Percentiles rank a stretch among this genome's conserved stretches.
phyloP scores from a whole-genome alignment of 2,113 vertebrate species.

The Triplophysa siluroides region DNA sequence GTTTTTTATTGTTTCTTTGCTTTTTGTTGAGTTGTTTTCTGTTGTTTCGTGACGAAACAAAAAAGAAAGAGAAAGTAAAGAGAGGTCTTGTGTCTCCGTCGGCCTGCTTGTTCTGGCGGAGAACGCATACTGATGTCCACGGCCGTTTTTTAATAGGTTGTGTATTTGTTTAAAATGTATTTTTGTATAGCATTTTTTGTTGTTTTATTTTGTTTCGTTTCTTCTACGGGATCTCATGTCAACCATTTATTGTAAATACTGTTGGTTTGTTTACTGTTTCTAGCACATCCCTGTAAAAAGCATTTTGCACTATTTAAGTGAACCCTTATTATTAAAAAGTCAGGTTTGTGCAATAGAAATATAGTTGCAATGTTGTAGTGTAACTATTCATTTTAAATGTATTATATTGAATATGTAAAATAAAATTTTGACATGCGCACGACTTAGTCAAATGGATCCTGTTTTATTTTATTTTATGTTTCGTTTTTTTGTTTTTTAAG shows the following conservation, averaged over 20 bases:
- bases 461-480: conserved; percentile 57
- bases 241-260: conserved; percentile 86
- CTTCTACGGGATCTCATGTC: conserved; percentile 78
- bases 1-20: conserved; percentile 71
- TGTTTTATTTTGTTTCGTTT: conserved; percentile 58
- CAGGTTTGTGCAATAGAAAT: conserved; percentile 96
- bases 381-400: conserved; percentile 94
- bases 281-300: conserved; percentile 96
- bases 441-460: conserved; percentile 75
- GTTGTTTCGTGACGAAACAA: conserved; percentile 55
- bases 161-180: conserved; percentile 71
- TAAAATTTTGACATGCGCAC: conserved; percentile 95
- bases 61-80: conserved; percentile 51
- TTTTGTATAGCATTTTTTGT: conserved; percentile 62
- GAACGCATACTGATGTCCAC: conserved; percentile 86
- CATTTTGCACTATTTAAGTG: conserved; percentile 99
- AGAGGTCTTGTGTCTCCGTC: conserved; percentile 75
- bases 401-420: conserved; percentile 99
- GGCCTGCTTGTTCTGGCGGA: conserved; percentile 83
- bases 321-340: conserved; percentile 84
- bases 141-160: conserved; percentile 88
- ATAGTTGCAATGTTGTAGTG: conserved; percentile 90
- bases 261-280: conserved; percentile 78
- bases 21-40: conserved; percentile 68
- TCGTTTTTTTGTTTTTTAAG: conserved; percentile 29